These are phyloP conservation scores for Neotoma lepida DNA, from an alignment of 2,113 vertebrate species.

Conservation along the genomic window DNA sequence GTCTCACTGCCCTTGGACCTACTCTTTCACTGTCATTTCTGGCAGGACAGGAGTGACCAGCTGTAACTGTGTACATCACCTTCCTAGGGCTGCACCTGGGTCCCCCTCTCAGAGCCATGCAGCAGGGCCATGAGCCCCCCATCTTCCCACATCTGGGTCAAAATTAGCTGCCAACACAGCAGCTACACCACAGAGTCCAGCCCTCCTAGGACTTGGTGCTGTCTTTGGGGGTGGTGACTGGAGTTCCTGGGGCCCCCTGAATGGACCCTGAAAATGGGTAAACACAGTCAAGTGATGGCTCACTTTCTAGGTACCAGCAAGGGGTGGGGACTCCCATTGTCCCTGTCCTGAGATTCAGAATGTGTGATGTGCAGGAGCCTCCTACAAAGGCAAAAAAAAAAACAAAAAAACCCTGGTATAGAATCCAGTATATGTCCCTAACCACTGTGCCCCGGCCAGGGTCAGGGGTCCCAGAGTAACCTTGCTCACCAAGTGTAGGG, in stretches of 20 bases:
- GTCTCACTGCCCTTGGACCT: background rate
- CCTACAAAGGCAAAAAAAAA: background rate
- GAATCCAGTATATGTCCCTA: too few relatives aligned
- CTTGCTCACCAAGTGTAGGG: background rate
- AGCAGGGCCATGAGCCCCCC: background rate
- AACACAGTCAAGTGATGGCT: background rate
- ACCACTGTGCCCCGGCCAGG: background rate
- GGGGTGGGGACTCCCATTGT: background rate
- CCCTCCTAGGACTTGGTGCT: background rate
- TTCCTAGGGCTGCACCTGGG: background rate
- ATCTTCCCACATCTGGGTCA: fast-evolving
- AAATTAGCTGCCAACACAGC: background rate
- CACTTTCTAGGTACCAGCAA: background rate
- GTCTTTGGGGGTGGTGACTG: background rate
- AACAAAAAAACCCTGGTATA: background rate
- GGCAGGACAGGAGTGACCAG: background rate
- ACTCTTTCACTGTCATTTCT: background rate
- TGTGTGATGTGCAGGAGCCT: background rate
- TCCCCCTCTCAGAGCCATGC: background rate
- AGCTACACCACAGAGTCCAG: background rate
- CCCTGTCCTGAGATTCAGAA: background rate
- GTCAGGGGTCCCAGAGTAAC: background rate
- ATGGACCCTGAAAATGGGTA: too few relatives aligned
- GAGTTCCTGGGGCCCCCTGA: background rate
- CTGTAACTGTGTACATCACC: background rate